Conservation (phyloP, 2,888 invertebrate genomes). For the Zhuqinia jingwanae region DNA sequence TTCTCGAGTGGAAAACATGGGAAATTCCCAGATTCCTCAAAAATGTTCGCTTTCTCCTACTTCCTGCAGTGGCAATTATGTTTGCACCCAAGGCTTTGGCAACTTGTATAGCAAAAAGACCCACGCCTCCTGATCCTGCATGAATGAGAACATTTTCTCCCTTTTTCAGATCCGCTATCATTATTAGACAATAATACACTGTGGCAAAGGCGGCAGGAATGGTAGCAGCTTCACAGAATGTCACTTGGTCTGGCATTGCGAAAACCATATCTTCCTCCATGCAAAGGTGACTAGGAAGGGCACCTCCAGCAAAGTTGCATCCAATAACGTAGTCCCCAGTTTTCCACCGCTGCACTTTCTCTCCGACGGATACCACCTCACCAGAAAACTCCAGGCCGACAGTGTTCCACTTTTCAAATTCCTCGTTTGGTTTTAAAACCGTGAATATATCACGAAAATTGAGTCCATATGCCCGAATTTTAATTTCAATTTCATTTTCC, state of each 20-base stretch:
- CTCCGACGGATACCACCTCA: constrained; percentile 54
- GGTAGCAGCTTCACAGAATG: constrained; percentile 69
- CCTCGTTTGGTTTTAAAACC: constrained; percentile 67
- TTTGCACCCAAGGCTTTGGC: constrained; percentile 33
- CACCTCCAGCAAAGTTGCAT: constrained; percentile 61
- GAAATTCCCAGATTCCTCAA: constrained; percentile 25
- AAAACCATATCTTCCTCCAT: constrained; percentile 56
- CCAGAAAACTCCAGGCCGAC: constrained; percentile 73
- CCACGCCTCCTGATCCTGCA: constrained; percentile 53
- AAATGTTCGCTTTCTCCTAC: constrained; percentile 3
- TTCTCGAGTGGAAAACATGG: constrained; percentile 34
- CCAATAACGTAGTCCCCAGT: constrained; percentile 72
- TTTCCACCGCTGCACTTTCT: constrained; percentile 51
- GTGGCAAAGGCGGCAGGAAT: constrained; percentile 72
- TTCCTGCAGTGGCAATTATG: constrained; percentile 25
- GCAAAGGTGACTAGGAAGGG: constrained; percentile 69
- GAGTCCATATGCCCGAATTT: constrained; percentile 66
- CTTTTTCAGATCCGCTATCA: constrained; percentile 49
- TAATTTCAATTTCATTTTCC: constrained; percentile 64
- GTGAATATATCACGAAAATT: constrained; percentile 74
- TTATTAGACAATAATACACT: constrained; percentile 67
- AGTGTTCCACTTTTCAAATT: constrained; percentile 65
- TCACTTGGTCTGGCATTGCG: constrained; percentile 50
- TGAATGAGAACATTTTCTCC: constrained; percentile 73
- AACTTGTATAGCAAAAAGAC: constrained; percentile 21